These are phyloP conservation scores for Pitangus sulphuratus DNA, from an alignment of 2,797 vertebrate species.

Conservation along the genomic window DNA sequence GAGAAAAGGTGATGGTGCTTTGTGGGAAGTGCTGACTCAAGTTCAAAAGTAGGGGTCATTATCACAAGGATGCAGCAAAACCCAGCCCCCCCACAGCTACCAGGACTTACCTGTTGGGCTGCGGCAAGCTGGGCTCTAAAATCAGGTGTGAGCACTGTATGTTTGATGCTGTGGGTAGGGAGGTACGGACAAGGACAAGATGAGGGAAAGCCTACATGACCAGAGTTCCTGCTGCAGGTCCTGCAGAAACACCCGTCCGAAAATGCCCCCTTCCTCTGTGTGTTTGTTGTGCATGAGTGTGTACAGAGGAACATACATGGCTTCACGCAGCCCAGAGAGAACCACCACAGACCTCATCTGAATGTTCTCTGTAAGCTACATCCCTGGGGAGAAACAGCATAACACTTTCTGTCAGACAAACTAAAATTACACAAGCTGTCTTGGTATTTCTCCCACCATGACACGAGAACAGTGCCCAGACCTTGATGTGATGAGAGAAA, in stretches of 20 bases:
- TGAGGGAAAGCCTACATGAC: background rate
- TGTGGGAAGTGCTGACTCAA: background rate
- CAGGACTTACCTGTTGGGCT: fast-evolving
- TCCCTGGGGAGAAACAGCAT: fast-evolving
- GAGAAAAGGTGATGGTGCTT: background rate
- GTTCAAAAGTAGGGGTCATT: background rate
- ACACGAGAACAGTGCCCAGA: background rate
- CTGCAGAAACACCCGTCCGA: background rate
- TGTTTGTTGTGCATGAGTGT: fast-evolving
- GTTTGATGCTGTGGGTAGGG: background rate
- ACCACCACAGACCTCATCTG: background rate
- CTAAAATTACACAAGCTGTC: background rate
- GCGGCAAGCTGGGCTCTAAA: background rate
- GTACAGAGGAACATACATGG: fast-evolving
- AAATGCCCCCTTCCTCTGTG: fast-evolving
- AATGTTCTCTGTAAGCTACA: fast-evolving
- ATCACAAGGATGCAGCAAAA: background rate
- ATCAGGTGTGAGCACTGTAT: background rate
- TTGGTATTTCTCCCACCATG: background rate
- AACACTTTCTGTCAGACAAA: background rate
- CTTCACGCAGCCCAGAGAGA: background rate
- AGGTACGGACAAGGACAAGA: background rate
- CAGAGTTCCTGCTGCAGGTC: background rate
- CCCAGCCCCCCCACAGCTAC: background rate
- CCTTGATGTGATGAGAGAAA: background rate